phyloP scores from a whole-genome alignment of 2,797 vertebrate genomes.

The Odontamblyopus lacepedii region DNA sequence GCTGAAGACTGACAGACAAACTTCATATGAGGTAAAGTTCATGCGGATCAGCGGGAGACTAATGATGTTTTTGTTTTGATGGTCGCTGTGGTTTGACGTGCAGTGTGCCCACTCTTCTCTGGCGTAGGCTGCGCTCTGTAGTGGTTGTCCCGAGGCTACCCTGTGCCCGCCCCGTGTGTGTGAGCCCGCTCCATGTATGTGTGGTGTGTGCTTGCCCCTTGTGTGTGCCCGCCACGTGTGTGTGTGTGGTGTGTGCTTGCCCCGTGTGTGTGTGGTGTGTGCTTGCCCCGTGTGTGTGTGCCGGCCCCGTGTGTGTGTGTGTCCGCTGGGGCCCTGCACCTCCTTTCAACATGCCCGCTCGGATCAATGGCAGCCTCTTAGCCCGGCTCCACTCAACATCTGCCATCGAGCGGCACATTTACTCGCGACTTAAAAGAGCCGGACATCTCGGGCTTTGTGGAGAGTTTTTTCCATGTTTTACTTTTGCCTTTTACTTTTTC shows the following conservation, averaged over 20 bases:
- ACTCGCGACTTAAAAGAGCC: constrained; percentile 34
- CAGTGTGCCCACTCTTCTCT: not conserved
- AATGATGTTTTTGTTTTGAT: not conserved
- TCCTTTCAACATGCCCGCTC: constrained; percentile 48
- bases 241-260: too few relatives aligned
- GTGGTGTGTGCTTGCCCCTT: too few relatives aligned
- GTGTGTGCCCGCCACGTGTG: too few relatives aligned
- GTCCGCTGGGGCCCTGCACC: constrained; percentile 11
- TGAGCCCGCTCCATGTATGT: too few relatives aligned
- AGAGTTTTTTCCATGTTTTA: not conserved
- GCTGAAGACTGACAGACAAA: constrained; percentile 2
- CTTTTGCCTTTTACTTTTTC: not conserved
- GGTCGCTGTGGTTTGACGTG: not conserved
- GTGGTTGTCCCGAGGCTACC: constrained; percentile 3
- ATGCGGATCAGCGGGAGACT: not conserved
- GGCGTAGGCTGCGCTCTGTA: not conserved
- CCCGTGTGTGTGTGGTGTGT: too few relatives aligned
- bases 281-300: too few relatives aligned
- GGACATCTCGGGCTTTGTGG: constrained; percentile 27
- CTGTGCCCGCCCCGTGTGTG: not conserved
- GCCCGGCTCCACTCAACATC: constrained; percentile 38
- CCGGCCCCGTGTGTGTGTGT: not conserved
- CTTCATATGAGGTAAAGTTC: constrained; percentile 12
- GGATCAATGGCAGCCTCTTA: constrained; percentile 63
- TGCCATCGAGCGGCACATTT: constrained; percentile 52